These are phyloP conservation scores for Tortricodes alternella DNA, from an alignment of 2,888 invertebrate genomes.

Conservation along the genomic window DNA sequence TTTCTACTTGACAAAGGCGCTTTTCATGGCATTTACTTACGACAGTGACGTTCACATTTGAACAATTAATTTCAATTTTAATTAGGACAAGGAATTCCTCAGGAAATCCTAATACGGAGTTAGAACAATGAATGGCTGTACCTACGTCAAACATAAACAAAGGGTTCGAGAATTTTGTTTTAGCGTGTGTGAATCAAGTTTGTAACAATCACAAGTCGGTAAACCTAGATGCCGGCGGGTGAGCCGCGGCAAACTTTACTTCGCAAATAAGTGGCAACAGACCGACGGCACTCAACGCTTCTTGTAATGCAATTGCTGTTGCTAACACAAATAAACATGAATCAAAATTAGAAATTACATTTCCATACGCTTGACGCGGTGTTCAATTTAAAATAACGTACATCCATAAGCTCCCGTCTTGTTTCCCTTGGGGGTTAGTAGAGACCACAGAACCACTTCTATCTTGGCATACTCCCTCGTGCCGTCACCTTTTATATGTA, in stretches of 20 bases:
- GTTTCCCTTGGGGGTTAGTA: too few species aligned
- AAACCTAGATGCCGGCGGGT: conserved; percentile 42
- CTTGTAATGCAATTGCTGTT: conserved; percentile 32
- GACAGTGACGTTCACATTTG: conserved; percentile 3
- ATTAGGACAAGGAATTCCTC: background rate
- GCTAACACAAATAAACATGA: conserved; percentile 36
- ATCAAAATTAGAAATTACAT: conserved; percentile 16
- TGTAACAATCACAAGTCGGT: conserved; percentile 44
- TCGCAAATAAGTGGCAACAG: conserved; percentile 50
- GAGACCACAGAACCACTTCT: too few species aligned
- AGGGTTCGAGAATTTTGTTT: conserved; percentile 29
- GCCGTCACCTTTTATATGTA: too few species aligned
- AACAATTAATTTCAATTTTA: conserved; percentile 14
- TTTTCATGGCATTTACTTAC: background rate
- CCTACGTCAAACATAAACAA: conserved; percentile 21
- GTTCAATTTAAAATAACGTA: background rate
- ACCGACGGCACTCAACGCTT: conserved; percentile 37
- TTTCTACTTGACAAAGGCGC: conserved; percentile 7
- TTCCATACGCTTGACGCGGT: background rate
- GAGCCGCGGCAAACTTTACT: conserved; percentile 50
- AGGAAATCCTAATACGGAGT: conserved; percentile 16
- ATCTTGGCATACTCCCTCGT: too few species aligned
- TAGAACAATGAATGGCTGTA: conserved; percentile 16
- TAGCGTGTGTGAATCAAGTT: conserved; percentile 34
- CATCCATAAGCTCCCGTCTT: too few species aligned